Conservation (phyloP, 2,888 invertebrate genomes). For the Apomyelois bistriatella region DNA sequence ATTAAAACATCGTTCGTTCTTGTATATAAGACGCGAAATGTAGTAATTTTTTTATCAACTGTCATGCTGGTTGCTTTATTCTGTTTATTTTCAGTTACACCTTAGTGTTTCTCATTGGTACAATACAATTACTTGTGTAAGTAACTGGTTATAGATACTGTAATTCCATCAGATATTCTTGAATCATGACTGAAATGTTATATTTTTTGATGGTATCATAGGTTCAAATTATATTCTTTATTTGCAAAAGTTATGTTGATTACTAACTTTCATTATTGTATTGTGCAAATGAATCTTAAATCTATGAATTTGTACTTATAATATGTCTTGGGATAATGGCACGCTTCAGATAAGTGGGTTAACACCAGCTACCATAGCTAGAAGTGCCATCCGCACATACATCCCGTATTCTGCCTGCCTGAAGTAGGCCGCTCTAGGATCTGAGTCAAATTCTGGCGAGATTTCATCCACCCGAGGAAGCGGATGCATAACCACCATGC, state of each 20-base stretch:
- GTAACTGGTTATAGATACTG: too few species aligned
- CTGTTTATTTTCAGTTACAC: too few species aligned
- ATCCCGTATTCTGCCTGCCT: constrained; percentile 98
- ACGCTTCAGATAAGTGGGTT: constrained; percentile 48
- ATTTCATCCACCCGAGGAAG: constrained; percentile 97
- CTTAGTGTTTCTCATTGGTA: too few species aligned
- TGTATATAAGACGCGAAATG: constrained; percentile 57
- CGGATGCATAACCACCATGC: constrained; percentile 98
- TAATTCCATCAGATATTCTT: too few species aligned
- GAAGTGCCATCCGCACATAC: constrained; percentile 98
- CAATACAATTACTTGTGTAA: too few species aligned
- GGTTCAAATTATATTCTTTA: too few species aligned
- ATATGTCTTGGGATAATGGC: neutral
- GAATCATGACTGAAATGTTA: too few species aligned
- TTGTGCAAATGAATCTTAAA: too few species aligned
- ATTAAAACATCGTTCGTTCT: constrained; percentile 87
- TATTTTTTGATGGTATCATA: too few species aligned
- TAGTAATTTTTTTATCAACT: constrained; percentile 77
- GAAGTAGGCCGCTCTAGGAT: constrained; percentile 98
- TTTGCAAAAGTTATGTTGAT: too few species aligned
- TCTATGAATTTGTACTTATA: neutral
- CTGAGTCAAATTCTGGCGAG: constrained; percentile 95
- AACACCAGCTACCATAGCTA: constrained; percentile 92
- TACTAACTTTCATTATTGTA: too few species aligned
- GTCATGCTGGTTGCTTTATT: too few species aligned